These are phyloP conservation scores for Rachycentron canadum DNA, from an alignment of 2,797 vertebrate species.

Conservation along the genomic window DNA sequence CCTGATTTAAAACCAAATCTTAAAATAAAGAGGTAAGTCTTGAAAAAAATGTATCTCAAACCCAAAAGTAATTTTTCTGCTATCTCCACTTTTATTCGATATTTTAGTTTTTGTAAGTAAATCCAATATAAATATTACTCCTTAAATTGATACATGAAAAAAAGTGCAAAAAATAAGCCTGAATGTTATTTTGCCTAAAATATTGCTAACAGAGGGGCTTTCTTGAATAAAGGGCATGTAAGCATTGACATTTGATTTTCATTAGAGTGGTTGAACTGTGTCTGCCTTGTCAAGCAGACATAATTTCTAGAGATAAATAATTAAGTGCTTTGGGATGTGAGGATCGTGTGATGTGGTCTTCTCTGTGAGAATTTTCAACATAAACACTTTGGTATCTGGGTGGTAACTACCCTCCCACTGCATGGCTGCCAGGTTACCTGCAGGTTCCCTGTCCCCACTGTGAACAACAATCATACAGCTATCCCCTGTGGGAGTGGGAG, in stretches of 20 bases:
- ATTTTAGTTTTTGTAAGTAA: background rate
- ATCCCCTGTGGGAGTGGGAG: conserved; percentile 51
- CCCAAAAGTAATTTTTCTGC: background rate
- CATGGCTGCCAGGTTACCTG: conserved; percentile 82
- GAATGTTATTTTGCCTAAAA: conserved; percentile 40
- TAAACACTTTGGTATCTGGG: conserved; percentile 74
- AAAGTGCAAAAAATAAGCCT: conserved; percentile 1
- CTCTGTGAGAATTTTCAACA: conserved; percentile 48
- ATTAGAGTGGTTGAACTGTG: conserved; percentile 22
- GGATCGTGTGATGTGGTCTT: conserved; percentile 53
- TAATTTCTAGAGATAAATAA: conserved; percentile 75
- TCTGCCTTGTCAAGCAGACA: conserved; percentile 61
- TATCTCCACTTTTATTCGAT: background rate
- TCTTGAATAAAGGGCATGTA: conserved; percentile 43
- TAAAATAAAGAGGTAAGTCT: background rate
- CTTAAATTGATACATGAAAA: conserved; percentile 1
- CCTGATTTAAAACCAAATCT: background rate
- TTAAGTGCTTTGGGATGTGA: conserved; percentile 64
- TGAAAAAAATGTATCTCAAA: background rate
- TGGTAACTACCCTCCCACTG: conserved; percentile 74
- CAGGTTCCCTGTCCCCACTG: conserved; percentile 56
- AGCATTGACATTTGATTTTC: conserved; percentile 65
- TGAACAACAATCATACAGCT: conserved; percentile 52
- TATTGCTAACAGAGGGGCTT: background rate
- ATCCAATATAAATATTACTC: background rate